Conservation (phyloP, 2,888 invertebrate species). For the Trachelus stipa region DNA sequence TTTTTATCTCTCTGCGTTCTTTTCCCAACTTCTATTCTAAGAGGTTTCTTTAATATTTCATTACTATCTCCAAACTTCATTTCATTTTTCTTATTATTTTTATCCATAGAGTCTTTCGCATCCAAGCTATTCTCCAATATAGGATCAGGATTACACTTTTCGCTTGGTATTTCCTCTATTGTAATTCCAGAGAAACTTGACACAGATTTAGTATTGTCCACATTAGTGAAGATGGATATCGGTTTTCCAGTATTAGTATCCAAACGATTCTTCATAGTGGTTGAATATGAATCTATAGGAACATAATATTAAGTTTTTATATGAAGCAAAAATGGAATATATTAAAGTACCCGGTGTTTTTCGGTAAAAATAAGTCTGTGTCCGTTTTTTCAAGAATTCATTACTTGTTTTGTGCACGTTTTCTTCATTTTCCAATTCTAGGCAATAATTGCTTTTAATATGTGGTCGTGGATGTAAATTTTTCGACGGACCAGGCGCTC, state of each 20-base stretch:
- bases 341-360: not conserved
- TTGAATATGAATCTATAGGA: not conserved
- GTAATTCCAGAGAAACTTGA: conserved; percentile 32
- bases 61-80: not conserved
- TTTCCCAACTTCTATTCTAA: not conserved
- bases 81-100: not conserved
- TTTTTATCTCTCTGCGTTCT: not conserved
- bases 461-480: conserved; percentile 42
- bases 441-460: conserved; percentile 17
- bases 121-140: not conserved
- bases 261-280: not conserved
- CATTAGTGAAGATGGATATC: not conserved
- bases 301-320: too few relatives aligned
- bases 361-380: not conserved
- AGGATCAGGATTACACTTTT: conserved; percentile 9
- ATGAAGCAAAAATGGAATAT: not conserved
- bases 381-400: not conserved
- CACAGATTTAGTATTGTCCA: not conserved
- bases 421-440: not conserved
- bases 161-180: conserved; percentile 44
- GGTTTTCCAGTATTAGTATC: not conserved
- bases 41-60: not conserved
- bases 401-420: not conserved
- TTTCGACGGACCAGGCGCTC: conserved; percentile 47
- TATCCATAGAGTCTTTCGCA: not conserved